These are phyloP conservation scores for Grallaria varia DNA, from an alignment of 2,113 vertebrate species.

Conservation along the genomic window DNA sequence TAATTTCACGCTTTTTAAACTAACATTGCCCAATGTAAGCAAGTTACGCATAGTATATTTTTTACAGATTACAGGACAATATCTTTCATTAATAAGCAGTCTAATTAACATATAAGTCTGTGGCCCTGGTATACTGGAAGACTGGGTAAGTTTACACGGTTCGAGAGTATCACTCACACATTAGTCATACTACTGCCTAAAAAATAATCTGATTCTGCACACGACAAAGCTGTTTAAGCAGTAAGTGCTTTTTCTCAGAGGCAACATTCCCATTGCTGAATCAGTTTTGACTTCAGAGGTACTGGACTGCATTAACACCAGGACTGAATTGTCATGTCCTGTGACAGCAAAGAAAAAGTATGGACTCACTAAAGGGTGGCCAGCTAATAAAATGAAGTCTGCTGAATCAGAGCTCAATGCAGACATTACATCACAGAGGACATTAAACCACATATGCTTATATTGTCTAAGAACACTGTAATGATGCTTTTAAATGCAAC, in stretches of 20 bases:
- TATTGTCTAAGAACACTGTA: neutral
- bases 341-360: neutral
- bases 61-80: neutral
- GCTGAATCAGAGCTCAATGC: neutral
- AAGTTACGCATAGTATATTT: neutral
- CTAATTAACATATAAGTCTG: neutral
- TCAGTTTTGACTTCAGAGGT: neutral
- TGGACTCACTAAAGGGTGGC: neutral
- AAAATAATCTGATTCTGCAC: neutral
- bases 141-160: neutral
- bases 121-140: neutral
- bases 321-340: neutral
- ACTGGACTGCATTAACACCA: neutral
- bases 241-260: neutral
- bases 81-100: neutral
- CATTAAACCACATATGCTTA: neutral
- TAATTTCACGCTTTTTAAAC: neutral
- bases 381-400: neutral
- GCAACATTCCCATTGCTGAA: neutral
- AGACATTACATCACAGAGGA: neutral
- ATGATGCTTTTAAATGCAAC: neutral
- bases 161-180: neutral
- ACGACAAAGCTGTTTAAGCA: neutral
- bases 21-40: neutral
- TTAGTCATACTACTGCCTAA: neutral